A percentile compares a stretch with the other conserved stretches of the same genome.
Conservation (phyloP, 2,797 vertebrate genomes). For the Coreius guichenoti region DNA sequence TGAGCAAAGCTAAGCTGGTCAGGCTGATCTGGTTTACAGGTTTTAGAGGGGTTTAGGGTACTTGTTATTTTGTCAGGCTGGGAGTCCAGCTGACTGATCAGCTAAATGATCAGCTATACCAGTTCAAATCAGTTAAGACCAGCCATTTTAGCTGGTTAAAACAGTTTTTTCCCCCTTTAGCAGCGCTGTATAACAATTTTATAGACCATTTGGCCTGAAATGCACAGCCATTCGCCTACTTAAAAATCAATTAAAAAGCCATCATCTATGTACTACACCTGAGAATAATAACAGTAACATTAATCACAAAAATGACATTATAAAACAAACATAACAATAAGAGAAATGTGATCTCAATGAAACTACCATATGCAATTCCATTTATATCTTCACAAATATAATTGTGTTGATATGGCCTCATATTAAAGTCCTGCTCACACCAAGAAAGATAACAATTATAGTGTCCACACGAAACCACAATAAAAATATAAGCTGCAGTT, state of each 20-base stretch:
- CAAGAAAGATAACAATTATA: neutral
- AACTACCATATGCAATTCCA: neutral
- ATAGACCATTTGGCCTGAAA: neutral
- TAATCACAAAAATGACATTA: conserved; percentile 1
- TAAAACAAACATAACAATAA: neutral
- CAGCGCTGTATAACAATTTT: neutral
- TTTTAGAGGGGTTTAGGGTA: neutral
- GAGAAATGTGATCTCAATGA: neutral
- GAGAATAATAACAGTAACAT: conserved; percentile 1
- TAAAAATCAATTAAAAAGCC: conserved; percentile 11
- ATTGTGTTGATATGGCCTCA: neutral
- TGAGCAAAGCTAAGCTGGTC: too few relatives aligned
- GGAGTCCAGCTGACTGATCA: neutral
- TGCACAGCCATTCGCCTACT: neutral
- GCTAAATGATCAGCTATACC: neutral
- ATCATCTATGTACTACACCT: neutral
- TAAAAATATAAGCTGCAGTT: neutral
- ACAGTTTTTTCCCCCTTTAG: neutral
- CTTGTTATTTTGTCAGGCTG: neutral
- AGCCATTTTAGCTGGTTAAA: neutral
- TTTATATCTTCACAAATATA: neutral
- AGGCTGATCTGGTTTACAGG: neutral
- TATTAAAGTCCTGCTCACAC: neutral
- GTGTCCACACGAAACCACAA: neutral
- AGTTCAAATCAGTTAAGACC: neutral